phyloP scores from a whole-genome alignment of 2,888 invertebrate species.

The Neoascia interrupta region DNA sequence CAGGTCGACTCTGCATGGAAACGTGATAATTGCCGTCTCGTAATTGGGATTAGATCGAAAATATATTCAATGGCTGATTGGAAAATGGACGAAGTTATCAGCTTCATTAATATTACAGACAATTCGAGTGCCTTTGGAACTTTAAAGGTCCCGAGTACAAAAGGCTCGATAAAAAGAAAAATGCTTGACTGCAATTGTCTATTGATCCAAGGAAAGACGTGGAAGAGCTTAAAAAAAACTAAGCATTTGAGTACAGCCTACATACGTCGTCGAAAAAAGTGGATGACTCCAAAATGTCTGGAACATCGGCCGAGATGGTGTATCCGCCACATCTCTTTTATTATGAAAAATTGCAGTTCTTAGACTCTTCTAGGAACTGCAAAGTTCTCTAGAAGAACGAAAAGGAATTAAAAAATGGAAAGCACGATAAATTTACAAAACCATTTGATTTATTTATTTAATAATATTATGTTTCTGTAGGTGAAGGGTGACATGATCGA shows the following conservation, averaged over 20 bases:
- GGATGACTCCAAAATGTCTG: conserved; percentile 26
- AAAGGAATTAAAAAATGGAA: too few species aligned
- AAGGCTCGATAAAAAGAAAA: conserved; percentile 47
- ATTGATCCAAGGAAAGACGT: too few species aligned
- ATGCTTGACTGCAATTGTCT: conserved; percentile 61
- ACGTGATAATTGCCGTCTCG: too few species aligned
- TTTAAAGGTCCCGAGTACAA: conserved; percentile 58
- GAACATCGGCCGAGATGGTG: background rate
- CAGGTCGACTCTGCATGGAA: too few species aligned
- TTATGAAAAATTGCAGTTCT: conserved; percentile 53
- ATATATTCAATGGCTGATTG: conserved; percentile 38
- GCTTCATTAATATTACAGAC: conserved; percentile 35
- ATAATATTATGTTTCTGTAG: too few species aligned
- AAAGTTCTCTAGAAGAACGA: conserved; percentile 36
- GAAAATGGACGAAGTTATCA: conserved; percentile 28
- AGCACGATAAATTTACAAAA: too few species aligned
- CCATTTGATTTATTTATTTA: too few species aligned
- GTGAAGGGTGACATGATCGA: too few species aligned
- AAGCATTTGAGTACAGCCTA: conserved; percentile 67
- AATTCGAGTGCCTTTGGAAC: conserved; percentile 70
- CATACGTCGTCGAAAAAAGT: conserved; percentile 68
- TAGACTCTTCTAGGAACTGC: conserved; percentile 55
- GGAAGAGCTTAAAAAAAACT: too few species aligned
- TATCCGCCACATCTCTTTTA: conserved; percentile 65
- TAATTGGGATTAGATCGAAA: too few species aligned